Base-by-base conservation (phyloP, 37 sponge, comb jelly and placozoan genomes). In the Aplysina aerophoba region DNA sequence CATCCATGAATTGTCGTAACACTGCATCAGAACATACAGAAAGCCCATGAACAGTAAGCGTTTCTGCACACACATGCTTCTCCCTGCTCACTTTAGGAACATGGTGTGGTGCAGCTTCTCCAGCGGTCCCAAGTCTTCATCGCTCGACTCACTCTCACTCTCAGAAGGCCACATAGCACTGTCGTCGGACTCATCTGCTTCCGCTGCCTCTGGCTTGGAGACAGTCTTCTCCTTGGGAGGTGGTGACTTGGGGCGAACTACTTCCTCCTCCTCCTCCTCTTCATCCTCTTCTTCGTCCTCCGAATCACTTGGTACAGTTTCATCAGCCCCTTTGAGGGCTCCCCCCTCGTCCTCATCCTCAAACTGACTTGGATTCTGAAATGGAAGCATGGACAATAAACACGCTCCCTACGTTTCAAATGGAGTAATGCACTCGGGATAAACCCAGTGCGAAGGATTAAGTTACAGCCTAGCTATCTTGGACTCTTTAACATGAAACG, bases 301-400 rank as follows among this genome's bases (percentile, higher is more conserved):
- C 55, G 54, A 77, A 34, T 74, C 83, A 22, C 65, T 62, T 33
- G 12, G 33, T 19, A 6, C 81, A 21, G 6, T 15, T 35, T 30
- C 81, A 2, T 53, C 81, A 5, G 31, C 34, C 6, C 11, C 12
- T 5, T 62, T 62, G 11, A 5, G 19, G 24, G 60, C 65, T 8
- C 38, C 66, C 66, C 36, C 90, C 21, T 61, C 87, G 38, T 81
- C 85, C n/a, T 93, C 93, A 28, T 90, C 93, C 25, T 95, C 93
- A 25, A 84, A 90, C 24, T 63, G 55, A 17, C 84, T 72, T 33
- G 94, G 92, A 44, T 93, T 87, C 88, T 87, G 44, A 85, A n/a
- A 78, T 25, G 75, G 21, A 25, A 17, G 34, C 2, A 17, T 28
- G 73, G 24, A 75, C 4, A 37, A 31, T 44, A 28, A 34, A 71